Evolutionary conservation across 2,888 invertebrate genomes (phyloP).

Genomic region (Apamea crenata): DNA sequence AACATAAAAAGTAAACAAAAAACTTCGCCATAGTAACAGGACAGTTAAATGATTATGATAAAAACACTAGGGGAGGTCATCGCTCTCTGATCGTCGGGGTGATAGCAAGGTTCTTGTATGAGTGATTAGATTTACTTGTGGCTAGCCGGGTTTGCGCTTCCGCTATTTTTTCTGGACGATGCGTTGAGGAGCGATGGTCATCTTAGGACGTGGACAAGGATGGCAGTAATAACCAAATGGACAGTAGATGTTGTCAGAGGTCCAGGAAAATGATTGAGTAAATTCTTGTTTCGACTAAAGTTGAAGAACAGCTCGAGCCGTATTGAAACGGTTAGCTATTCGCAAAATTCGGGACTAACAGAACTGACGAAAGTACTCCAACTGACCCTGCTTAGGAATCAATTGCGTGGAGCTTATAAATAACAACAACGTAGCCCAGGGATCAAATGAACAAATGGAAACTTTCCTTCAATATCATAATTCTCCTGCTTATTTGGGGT

Average conservation of each 20-base stretch:
- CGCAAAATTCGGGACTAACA: too few species aligned
- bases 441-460: too few species aligned
- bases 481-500: too few species aligned
- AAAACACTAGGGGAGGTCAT: slow-evolving; percentile 44
- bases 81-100: slow-evolving; percentile 24
- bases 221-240: neutral
- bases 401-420: too few species aligned
- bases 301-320: neutral
- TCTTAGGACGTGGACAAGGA: neutral
- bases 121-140: slow-evolving; percentile 37
- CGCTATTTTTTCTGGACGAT: neutral
- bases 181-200: neutral
- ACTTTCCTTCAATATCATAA: too few species aligned
- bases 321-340: neutral
- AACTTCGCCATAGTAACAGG: slow-evolving; percentile 40
- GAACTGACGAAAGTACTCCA: too few species aligned
- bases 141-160: neutral
- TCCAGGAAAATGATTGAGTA: too few species aligned
- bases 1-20: slow-evolving; percentile 36
- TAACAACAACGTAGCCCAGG: too few species aligned
- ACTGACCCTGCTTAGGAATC: too few species aligned
- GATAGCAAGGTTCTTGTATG: slow-evolving; percentile 31
- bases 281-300: neutral
- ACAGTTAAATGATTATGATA: slow-evolving; percentile 21
- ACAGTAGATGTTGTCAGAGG: neutral